A percentile compares a stretch with the other conserved stretches of the same genome.
These are phyloP conservation scores for Polia nebulosa DNA, from an alignment of 2,888 invertebrate genomes.

Conservation along the genomic window DNA sequence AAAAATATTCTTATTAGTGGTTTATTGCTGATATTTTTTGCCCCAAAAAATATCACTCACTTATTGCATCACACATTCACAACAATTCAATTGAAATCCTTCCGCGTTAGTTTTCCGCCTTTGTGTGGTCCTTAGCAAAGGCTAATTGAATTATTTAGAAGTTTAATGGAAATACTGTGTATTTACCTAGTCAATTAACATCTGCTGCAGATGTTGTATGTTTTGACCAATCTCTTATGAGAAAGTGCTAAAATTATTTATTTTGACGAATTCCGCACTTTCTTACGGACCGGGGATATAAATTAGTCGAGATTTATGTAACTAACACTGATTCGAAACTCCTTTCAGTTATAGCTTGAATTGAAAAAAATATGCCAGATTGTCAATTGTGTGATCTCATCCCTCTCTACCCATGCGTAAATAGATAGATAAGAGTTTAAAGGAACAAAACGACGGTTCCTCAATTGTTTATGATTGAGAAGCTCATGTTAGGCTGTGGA, in stretches of 20 bases:
- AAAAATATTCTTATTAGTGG: background rate
- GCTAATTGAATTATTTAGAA: conserved; percentile 12
- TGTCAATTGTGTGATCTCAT: too few relatives aligned
- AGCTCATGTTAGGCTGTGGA: background rate
- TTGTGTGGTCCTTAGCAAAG: background rate
- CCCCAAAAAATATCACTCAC: background rate
- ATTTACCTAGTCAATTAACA: conserved; percentile 40
- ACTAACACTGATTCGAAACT: background rate
- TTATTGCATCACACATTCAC: background rate
- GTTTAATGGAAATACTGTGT: conserved; percentile 44
- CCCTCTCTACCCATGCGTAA: too few relatives aligned
- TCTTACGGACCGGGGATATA: background rate
- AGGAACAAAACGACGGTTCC: background rate
- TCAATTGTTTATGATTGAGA: background rate
- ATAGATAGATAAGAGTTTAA: too few relatives aligned
- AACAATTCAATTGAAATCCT: background rate
- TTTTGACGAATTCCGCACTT: conserved; percentile 25
- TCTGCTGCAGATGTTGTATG: conserved; percentile 5
- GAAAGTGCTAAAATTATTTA: conserved; percentile 39
- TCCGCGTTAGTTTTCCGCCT: background rate
- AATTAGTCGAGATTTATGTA: background rate
- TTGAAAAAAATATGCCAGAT: background rate
- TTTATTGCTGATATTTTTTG: background rate
- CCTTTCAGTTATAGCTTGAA: background rate
- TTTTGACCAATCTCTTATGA: conserved; percentile 18